Evolutionary conservation across 2,113 vertebrate genomes (phyloP), one percentile per base, ranked within the genome.

Genomic region (Blennius ocellaris): DNA sequence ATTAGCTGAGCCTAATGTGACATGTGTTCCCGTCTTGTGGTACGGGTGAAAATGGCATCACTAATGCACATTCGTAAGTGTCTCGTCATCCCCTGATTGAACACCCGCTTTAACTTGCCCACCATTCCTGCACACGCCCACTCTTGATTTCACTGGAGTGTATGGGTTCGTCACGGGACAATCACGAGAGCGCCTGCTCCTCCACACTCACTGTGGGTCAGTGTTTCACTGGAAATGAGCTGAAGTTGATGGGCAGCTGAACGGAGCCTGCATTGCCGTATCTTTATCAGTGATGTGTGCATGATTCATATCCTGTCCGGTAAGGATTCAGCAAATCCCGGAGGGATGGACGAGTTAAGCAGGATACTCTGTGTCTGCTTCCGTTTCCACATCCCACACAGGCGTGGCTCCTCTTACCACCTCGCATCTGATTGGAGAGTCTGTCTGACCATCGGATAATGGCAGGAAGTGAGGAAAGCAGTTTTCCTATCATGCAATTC

Each of bases 91-190:
- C 53, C 0, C 1, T 3, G 12, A 69, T 43, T 7, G 16, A 66
- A 50, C 41, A 49, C 60, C 47, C 54, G 79, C 37, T 40, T 14
- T 8, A 11, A 74, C 72, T 58, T 73, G 59, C 45, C 12, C 12
- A n/a, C 53, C 49, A 48, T 55, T 36, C 62, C 45, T 47, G 12
- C 38, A 56, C 49, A 12, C 63, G 16, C 49, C 65, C 47, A 36
- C 12, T n/a, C n/a, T n/a, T 11, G 15, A 14, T 15, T 57, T 67
- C 30, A 12, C 21, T 16, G 11, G 8, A 16, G 61, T 12, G 43
- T 76, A 41, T 47, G 44, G 44, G 41, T 81, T 73, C 60, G 83
- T 81, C 52, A 52, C n/a, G 56, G 81, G 15, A 65, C 38, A 72
- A 30, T 30, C 3, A 0, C 3, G 8, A 11, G 17, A 41, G 70